Percentiles rank a stretch among this genome's conserved stretches.
Evolutionary conservation across 2,113 vertebrate genomes (phyloP).

Genomic region (western clawed frog (Xenopus tropicalis)): UCB_Xtro_10.0 CM004445.2:28125001-28125500

Average conservation of each 20-base stretch:
- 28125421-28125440: slow-evolving; percentile 41
- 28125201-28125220: slow-evolving; percentile 69
- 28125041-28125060: slow-evolving; percentile 69
- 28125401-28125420: slow-evolving; percentile 1
- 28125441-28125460: slow-evolving; percentile 31
- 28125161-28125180: slow-evolving; percentile 66
- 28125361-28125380: slow-evolving; percentile 59
- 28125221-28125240: slow-evolving; percentile 73
- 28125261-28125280: slow-evolving; percentile 69
- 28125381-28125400: slow-evolving; percentile 42
- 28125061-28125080: slow-evolving; percentile 62
- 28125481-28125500: neutral
- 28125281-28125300: slow-evolving; percentile 70
- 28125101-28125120: slow-evolving; percentile 67
- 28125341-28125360: slow-evolving; percentile 57
- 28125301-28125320: slow-evolving; percentile 69
- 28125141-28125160: slow-evolving; percentile 59
- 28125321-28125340: slow-evolving; percentile 76
- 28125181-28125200: slow-evolving; percentile 63
- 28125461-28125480: neutral
- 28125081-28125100: slow-evolving; percentile 68
- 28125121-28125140: slow-evolving; percentile 61
- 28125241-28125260: slow-evolving; percentile 68
- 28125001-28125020: slow-evolving; percentile 42
- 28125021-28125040: slow-evolving; percentile 69